Base-by-base conservation (phyloP, 2,888 invertebrate genomes). In the Adelphocoris suturalis region DNA sequence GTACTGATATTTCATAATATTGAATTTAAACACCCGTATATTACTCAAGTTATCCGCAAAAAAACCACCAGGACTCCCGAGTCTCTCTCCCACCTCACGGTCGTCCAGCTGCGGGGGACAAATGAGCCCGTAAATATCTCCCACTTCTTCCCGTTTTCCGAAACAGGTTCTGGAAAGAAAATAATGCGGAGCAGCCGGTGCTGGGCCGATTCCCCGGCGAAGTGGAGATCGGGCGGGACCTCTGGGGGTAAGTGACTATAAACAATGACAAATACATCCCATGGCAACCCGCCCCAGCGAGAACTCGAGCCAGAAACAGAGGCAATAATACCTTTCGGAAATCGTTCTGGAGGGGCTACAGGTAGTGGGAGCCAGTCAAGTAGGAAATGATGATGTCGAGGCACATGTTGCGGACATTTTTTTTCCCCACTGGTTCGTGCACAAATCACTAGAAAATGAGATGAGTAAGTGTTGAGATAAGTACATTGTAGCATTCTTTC, bases 231-330 rank as follows among this genome's bases (percentile, higher is more conserved):
- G 61, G 68, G 68, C 9, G 68, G 68, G 68, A 23, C 23, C 68
- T 68, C 68, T 68, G 68, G 68, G 68, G 23, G 68, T 68, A 68
- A 68, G 68, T 68, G 68, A 68, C 68, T 68, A 68, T 68, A 68
- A 68, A 68, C 68, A 68, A 68, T 68, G 68, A 68, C 68, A 68
- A 68, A 61, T 19, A 68, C 19, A n/a, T 19, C 68, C 11, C 19
- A 68, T 12, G 7, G 19, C 61, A 7, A n/a, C n/a, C 61, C 4
- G 19, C 19, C 19, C 19, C 61, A 9, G 9, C 12, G 68, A 13
- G 13, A 68, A 68, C 68, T 27, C 68, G 68, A 68, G 68, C 68
- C 68, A 68, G 68, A 68, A 68, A 68, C 68, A 68, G 68, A 68
- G 68, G 68, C 68, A 68, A 68, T 68, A 68, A 68, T 68, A 68